These are phyloP conservation scores for Sesia apiformis DNA, from an alignment of 2,888 invertebrate genomes.

Conservation along the genomic window DNA sequence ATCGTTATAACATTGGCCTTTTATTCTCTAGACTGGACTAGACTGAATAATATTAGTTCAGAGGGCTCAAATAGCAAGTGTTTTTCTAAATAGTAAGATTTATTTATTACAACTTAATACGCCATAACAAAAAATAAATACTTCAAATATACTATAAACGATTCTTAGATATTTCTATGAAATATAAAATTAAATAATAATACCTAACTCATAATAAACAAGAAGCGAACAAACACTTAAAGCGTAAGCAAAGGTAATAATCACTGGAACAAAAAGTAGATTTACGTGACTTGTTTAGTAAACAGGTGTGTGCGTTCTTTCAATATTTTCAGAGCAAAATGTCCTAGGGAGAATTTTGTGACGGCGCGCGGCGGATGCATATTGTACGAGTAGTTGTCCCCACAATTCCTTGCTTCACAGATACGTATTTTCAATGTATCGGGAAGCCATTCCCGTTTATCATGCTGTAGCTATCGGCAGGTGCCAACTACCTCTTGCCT, in stretches of 20 bases:
- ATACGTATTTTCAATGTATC: constrained; percentile 40
- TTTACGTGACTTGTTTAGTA: neutral
- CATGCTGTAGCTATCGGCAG: constrained; percentile 27
- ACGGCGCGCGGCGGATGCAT: neutral
- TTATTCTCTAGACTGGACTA: too few species aligned
- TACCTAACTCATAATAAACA: too few species aligned
- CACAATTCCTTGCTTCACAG: constrained; percentile 29
- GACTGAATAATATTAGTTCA: too few species aligned
- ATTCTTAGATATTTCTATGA: too few species aligned
- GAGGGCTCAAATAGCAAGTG: too few species aligned
- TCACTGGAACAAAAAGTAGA: constrained; percentile 4
- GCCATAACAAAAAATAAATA: too few species aligned
- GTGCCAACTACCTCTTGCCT: constrained; percentile 33
- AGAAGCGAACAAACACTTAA: too few species aligned
- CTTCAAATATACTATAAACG: too few species aligned
- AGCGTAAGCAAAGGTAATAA: neutral
- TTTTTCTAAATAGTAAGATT: too few species aligned
- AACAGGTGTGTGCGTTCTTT: neutral
- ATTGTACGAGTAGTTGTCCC: constrained; percentile 24
- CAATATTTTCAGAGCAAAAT: neutral
- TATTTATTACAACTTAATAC: too few species aligned
- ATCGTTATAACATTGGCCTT: too few species aligned
- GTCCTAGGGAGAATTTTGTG: neutral
- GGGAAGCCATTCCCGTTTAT: constrained; percentile 49
- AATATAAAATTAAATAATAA: too few species aligned